phyloP scores from a whole-genome alignment of 2,113 vertebrate genomes.

The Neolamprologus fasciatus region DNA sequence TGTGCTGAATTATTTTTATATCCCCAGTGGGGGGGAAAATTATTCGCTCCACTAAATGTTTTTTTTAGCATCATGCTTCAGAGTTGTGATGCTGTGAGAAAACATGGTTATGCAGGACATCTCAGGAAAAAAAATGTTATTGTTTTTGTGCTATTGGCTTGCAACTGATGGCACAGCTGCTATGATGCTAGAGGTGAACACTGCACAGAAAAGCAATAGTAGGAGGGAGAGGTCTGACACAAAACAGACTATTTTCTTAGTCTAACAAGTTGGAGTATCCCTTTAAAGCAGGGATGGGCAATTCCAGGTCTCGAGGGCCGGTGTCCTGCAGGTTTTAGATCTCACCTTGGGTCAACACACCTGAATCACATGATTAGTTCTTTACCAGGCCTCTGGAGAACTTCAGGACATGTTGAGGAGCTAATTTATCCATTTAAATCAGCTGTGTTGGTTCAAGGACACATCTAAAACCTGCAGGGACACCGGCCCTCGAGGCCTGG shows the following conservation, averaged over 20 bases:
- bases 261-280: not conserved
- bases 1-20: not conserved
- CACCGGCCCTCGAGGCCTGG: not conserved
- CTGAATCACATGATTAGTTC: fast-evolving
- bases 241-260: not conserved
- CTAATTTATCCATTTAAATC: not conserved
- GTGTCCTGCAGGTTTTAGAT: not conserved
- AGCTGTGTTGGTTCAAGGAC: not conserved
- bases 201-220: not conserved
- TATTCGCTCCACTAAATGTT: not conserved
- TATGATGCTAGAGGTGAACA: not conserved
- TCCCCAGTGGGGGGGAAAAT: not conserved
- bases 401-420: not conserved
- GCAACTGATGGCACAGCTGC: not conserved
- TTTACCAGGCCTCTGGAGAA: not conserved
- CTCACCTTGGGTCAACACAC: not conserved
- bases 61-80: not conserved
- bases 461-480: not conserved
- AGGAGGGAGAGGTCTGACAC: not conserved
- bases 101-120: not conserved
- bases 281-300: not conserved
- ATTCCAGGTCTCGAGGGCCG: fast-evolving
- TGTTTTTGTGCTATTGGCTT: not conserved
- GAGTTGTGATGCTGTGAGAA: not conserved
- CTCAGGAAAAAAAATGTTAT: not conserved